A percentile compares a stretch with the other conserved stretches of the same genome.
Evolutionary conservation across 2,888 invertebrate genomes (phyloP).

Genomic region (Lycaena phlaeas): DNA sequence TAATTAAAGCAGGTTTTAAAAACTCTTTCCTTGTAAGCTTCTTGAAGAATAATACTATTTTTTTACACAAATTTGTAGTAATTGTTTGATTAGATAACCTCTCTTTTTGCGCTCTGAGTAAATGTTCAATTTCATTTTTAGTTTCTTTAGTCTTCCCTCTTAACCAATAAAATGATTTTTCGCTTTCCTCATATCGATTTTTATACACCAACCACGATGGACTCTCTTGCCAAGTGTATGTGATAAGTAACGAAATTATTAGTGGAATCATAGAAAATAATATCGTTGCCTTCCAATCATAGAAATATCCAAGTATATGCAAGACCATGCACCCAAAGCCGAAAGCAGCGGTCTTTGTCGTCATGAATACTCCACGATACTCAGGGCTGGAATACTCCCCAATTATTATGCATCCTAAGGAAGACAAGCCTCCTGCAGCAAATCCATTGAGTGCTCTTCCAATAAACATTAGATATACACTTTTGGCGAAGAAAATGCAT

Average conservation of each 20-base stretch:
- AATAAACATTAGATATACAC: slow-evolving; percentile 27
- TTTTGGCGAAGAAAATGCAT: slow-evolving; percentile 29
- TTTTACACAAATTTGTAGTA: neutral
- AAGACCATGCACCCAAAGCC: slow-evolving; percentile 32
- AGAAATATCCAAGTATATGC: slow-evolving; percentile 31
- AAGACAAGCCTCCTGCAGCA: slow-evolving; percentile 28
- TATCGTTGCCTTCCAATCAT: slow-evolving; percentile 34
- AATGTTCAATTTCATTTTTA: slow-evolving; percentile 28
- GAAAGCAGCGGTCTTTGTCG: slow-evolving; percentile 36
- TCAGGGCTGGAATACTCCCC: slow-evolving; percentile 43
- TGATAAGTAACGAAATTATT: slow-evolving; percentile 27
- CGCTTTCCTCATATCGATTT: slow-evolving; percentile 56
- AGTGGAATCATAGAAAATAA: slow-evolving; percentile 29
- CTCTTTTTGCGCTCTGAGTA: slow-evolving; percentile 33
- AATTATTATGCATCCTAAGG: slow-evolving; percentile 38
- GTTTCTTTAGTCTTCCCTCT: slow-evolving; percentile 41
- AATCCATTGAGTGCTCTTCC: slow-evolving; percentile 35
- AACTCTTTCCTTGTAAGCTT: slow-evolving; percentile 39
- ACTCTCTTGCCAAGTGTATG: slow-evolving; percentile 70
- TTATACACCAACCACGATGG: slow-evolving; percentile 74
- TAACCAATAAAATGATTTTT: slow-evolving; percentile 60
- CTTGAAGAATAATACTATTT: slow-evolving; percentile 21
- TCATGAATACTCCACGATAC: slow-evolving; percentile 41
- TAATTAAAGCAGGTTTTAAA: slow-evolving; percentile 33
- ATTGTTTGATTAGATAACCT: slow-evolving; percentile 9